Conservation (phyloP, 2,888 invertebrate genomes). For the Blastobasis lacticolella region DNA sequence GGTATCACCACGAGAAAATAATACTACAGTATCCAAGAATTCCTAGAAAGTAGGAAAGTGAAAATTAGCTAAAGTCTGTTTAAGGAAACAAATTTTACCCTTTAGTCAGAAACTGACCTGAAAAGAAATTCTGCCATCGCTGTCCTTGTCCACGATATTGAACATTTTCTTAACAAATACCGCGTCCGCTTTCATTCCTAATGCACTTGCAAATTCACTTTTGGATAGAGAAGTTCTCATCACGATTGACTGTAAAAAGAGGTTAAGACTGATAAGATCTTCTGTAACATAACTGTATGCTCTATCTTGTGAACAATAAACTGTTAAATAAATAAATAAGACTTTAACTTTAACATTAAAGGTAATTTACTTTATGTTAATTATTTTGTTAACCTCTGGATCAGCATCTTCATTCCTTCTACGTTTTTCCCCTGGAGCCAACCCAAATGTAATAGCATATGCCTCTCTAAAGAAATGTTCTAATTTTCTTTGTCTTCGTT, state of each 20-base stretch:
- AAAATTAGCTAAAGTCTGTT: too few relatives aligned
- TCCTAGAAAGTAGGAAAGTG: conserved; percentile 69
- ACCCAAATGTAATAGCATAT: conserved; percentile 92
- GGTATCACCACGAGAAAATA: conserved; percentile 93
- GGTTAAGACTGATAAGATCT: not conserved
- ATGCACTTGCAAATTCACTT: conserved; percentile 93
- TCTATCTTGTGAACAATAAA: not conserved
- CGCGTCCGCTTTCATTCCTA: conserved; percentile 96
- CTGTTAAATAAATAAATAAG: not conserved
- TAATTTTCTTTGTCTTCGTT: conserved; percentile 91
- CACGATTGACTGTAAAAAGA: conserved; percentile 78
- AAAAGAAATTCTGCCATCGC: conserved; percentile 94
- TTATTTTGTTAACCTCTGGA: conserved; percentile 76
- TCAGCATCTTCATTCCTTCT: conserved; percentile 83
- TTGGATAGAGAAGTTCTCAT: conserved; percentile 95
- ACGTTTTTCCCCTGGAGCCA: conserved; percentile 88
- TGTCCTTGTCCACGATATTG: conserved; percentile 95
- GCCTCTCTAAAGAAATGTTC: conserved; percentile 98
- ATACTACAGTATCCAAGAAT: conserved; percentile 93
- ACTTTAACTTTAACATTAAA: not conserved
- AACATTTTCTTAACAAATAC: conserved; percentile 98
- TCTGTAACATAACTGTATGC: not conserved
- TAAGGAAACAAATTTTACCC: too few relatives aligned
- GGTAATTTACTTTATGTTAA: too few relatives aligned
- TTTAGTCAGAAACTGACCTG: conserved; percentile 68